Evolutionary conservation across 2,113 vertebrate genomes (phyloP).

Genomic region (Pelvicachromis taeniatus): DNA sequence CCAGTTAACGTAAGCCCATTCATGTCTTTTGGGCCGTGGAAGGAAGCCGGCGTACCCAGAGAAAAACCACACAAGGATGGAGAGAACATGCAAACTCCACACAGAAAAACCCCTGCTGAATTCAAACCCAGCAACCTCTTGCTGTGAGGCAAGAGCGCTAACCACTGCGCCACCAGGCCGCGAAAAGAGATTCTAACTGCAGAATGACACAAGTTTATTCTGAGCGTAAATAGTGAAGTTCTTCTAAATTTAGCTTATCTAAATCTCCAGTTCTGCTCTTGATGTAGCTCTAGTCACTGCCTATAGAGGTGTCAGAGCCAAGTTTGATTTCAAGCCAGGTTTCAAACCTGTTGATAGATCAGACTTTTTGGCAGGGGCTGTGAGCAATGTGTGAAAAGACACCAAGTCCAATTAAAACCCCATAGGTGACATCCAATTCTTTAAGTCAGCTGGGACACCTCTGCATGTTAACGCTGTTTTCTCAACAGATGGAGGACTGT

Average conservation of each 20-base stretch:
- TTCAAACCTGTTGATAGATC: conserved; percentile 25
- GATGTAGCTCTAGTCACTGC: not conserved
- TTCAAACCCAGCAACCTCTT: not conserved
- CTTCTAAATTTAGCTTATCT: not conserved
- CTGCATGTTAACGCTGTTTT: not conserved
- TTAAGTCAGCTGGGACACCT: not conserved
- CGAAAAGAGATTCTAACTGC: not conserved
- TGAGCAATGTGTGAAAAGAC: conserved; percentile 1
- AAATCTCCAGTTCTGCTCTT: not conserved
- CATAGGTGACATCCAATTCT: not conserved
- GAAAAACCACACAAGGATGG: not conserved
- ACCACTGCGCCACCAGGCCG: not conserved
- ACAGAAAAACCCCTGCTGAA: not conserved
- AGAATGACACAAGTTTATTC: not conserved
- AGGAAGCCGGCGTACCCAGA: not conserved
- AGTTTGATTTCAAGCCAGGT: conserved; percentile 3
- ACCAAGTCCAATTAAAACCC: conserved; percentile 28
- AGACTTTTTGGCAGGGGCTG: not conserved
- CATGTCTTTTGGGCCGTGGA: not conserved
- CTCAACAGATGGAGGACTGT: not conserved
- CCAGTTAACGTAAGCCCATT: not conserved
- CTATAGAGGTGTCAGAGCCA: not conserved
- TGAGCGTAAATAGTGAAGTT: not conserved
- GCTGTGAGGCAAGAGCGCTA: not conserved
- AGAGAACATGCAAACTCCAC: not conserved